Conservation (phyloP, 2,888 invertebrate species). For the Dendrolimus houi region DNA sequence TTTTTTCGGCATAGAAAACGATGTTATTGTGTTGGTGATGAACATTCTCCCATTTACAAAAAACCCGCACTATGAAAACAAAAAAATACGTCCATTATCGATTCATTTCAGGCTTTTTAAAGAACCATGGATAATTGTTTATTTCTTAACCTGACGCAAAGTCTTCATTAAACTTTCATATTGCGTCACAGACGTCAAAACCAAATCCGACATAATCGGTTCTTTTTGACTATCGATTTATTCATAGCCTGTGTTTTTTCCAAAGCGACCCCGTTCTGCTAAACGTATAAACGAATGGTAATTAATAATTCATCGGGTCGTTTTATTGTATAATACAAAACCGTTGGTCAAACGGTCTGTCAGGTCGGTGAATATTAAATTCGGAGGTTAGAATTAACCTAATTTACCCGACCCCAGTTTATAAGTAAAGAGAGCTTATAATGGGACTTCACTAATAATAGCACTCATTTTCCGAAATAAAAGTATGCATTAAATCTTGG, state of each 20-base stretch:
- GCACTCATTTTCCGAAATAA: too few species aligned
- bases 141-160: background rate
- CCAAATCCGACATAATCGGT: background rate
- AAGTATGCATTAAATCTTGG: too few species aligned
- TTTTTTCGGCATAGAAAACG: too few species aligned
- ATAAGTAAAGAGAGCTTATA: too few species aligned
- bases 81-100: background rate
- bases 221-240: background rate
- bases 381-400: too few species aligned
- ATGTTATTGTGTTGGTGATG: too few species aligned
- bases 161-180: background rate
- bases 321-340: conserved; percentile 12
- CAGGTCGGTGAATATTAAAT: too few species aligned
- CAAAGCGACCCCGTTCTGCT: conserved; percentile 13
- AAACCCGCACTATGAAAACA: too few species aligned
- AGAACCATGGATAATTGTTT: too few species aligned
- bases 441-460: too few species aligned
- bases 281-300: conserved; percentile 13
- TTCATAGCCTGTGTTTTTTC: conserved; percentile 3
- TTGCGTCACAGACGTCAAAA: background rate
- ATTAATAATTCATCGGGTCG: conserved; percentile 23
- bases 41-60: too few species aligned
- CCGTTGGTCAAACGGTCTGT: conserved; percentile 7
- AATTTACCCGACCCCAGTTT: too few species aligned
- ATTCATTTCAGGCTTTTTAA: background rate